Evolutionary conservation across 2,888 invertebrate genomes (phyloP).

Genomic region (Perithous albicinctus): DNA sequence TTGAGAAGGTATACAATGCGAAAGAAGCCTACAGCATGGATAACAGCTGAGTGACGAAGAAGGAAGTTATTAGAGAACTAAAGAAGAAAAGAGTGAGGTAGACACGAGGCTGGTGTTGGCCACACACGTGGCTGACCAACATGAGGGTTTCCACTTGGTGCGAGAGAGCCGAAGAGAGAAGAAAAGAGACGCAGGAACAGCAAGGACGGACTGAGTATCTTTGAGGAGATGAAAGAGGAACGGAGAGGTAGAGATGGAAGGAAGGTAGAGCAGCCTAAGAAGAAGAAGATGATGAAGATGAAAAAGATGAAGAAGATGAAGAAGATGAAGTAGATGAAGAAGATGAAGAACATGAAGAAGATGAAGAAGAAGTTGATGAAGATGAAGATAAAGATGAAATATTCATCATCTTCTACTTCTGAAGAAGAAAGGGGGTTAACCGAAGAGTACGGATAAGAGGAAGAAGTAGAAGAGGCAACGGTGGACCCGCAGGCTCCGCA

Average conservation of each 20-base stretch:
- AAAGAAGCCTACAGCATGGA: slow-evolving; percentile 41
- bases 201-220: neutral
- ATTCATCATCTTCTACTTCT: too few species aligned
- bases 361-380: slow-evolving; percentile 13
- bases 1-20: slow-evolving; percentile 39
- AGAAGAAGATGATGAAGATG: neutral
- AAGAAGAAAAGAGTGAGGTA: slow-evolving; percentile 50
- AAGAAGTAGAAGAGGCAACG: slow-evolving; percentile 51
- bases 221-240: neutral
- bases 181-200: neutral
- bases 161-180: slow-evolving; percentile 50
- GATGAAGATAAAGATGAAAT: too few species aligned
- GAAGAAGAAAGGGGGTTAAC: too few species aligned
- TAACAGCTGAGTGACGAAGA: slow-evolving; percentile 25
- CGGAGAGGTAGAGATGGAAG: slow-evolving; percentile 18
- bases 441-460: too few species aligned
- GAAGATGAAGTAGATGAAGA: slow-evolving; percentile 11
- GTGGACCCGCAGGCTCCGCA: slow-evolving; percentile 67
- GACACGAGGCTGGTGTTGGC: slow-evolving; percentile 66
- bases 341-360: neutral
- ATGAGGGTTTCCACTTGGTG: slow-evolving; percentile 54
- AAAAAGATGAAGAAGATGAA: slow-evolving; percentile 22
- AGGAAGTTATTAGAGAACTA: neutral
- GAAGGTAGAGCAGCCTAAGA: neutral
- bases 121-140: slow-evolving; percentile 70